Conservation (phyloP, 1,140 invertebrate species). For the Megalonaias nervosa region DNA sequence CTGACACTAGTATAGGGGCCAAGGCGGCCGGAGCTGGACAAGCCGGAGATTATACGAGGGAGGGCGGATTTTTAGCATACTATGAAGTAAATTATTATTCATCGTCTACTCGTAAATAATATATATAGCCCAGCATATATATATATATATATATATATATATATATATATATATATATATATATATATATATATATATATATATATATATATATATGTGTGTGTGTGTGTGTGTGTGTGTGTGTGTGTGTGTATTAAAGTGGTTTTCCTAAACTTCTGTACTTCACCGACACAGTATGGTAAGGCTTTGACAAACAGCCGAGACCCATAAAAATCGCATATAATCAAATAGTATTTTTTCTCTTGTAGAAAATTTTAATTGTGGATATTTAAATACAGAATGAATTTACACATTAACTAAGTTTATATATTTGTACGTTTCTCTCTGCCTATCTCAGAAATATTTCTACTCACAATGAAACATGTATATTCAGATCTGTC, state of each 20-base stretch:
- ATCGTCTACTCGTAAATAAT: too few relatives aligned
- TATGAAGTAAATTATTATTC: slow-evolving; percentile 55
- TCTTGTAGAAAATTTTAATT: too few relatives aligned
- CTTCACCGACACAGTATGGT: background rate
- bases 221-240: too few relatives aligned
- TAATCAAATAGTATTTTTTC: background rate
- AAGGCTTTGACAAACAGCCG: background rate
- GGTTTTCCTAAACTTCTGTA: background rate
- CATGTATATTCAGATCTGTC: slow-evolving; percentile 37
- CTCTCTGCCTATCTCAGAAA: background rate
- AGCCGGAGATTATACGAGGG: slow-evolving; percentile 52
- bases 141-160: too few relatives aligned
- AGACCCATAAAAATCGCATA: background rate
- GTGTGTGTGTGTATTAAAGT: too few relatives aligned
- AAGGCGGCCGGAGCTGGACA: slow-evolving; percentile 80
- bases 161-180: too few relatives aligned
- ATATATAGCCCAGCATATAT: too few relatives aligned
- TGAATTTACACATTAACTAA: too few relatives aligned
- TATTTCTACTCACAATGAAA: background rate
- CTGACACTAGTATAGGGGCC: slow-evolving; percentile 87
- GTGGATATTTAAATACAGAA: too few relatives aligned
- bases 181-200: too few relatives aligned
- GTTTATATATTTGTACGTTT: too few relatives aligned
- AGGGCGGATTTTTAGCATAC: slow-evolving; percentile 60
- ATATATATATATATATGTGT: too few relatives aligned